phyloP scores from a whole-genome alignment of 2,888 invertebrate species.

The Cosmia pyralina region DNA sequence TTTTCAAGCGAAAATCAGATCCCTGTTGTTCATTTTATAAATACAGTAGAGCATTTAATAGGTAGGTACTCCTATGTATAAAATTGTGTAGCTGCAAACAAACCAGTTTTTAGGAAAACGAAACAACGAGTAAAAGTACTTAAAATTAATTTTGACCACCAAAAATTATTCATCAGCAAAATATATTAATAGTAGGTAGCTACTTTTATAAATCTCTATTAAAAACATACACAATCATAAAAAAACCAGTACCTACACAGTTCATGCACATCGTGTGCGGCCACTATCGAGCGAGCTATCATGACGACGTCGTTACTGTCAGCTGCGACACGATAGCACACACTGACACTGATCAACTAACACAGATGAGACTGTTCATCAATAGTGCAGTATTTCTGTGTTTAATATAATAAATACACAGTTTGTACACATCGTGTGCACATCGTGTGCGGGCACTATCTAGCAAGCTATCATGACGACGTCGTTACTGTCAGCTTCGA shows the following conservation, averaged over 20 bases:
- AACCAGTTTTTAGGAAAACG: background rate
- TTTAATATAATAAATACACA: conserved; percentile 39
- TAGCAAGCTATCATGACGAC: conserved; percentile 79
- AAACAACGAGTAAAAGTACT: background rate
- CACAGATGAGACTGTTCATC: conserved; percentile 32
- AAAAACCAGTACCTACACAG: conserved; percentile 19
- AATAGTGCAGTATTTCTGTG: conserved; percentile 65
- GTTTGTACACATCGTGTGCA: conserved; percentile 52
- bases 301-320: conserved; percentile 85
- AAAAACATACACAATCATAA: conserved; percentile 4
- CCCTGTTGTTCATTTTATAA: background rate
- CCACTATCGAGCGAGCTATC: conserved; percentile 82
- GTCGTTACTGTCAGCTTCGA: conserved; percentile 83
- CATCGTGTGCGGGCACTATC: conserved; percentile 86
- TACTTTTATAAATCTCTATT: conserved; percentile 20
- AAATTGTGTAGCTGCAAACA: background rate
- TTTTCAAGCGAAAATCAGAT: background rate
- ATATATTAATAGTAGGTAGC: background rate
- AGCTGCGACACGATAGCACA: conserved; percentile 78
- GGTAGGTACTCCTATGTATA: background rate
- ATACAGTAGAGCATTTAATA: background rate
- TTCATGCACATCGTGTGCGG: conserved; percentile 83
- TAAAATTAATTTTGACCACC: background rate
- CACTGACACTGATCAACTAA: conserved; percentile 71
- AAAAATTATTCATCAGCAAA: background rate